Evolutionary conservation across 2,888 invertebrate genomes (phyloP).

Genomic region (Mythimna lalbum): DNA sequence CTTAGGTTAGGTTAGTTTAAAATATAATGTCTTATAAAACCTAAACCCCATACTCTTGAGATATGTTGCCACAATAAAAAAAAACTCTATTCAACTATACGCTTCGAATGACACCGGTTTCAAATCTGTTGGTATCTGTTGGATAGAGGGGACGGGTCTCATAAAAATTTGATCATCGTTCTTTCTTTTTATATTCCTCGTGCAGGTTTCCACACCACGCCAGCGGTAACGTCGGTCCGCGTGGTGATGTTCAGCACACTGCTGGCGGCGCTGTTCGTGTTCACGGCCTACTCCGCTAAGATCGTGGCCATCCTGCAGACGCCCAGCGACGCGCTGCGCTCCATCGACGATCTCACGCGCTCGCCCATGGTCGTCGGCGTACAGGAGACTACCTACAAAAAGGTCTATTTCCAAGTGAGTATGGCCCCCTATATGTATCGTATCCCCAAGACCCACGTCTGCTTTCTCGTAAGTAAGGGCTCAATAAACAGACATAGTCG

Average conservation of each 20-base stretch:
- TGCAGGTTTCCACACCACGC: constrained; percentile 85
- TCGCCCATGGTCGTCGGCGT: constrained; percentile 90
- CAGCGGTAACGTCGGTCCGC: constrained; percentile 87
- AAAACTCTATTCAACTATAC: too few species aligned
- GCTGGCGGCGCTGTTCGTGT: constrained; percentile 90
- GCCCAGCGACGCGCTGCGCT: constrained; percentile 90
- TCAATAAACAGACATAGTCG: neutral
- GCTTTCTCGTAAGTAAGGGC: too few species aligned
- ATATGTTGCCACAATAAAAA: too few species aligned
- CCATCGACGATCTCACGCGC: constrained; percentile 88
- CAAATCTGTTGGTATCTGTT: too few species aligned
- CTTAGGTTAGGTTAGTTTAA: too few species aligned
- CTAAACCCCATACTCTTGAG: too few species aligned
- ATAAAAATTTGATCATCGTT: too few species aligned
- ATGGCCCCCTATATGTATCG: neutral
- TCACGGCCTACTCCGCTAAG: constrained; percentile 92
- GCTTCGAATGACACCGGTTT: too few species aligned
- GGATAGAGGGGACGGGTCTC: too few species aligned
- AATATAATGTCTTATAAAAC: too few species aligned
- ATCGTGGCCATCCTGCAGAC: constrained; percentile 92
- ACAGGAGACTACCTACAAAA: constrained; percentile 91
- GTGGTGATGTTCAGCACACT: constrained; percentile 90
- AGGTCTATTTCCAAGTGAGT: constrained; percentile 81
- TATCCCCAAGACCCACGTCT: neutral
- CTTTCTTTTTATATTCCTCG: neutral